phyloP scores from a whole-genome alignment of 2,888 invertebrate species.

The Sipunculus nudus region DNA sequence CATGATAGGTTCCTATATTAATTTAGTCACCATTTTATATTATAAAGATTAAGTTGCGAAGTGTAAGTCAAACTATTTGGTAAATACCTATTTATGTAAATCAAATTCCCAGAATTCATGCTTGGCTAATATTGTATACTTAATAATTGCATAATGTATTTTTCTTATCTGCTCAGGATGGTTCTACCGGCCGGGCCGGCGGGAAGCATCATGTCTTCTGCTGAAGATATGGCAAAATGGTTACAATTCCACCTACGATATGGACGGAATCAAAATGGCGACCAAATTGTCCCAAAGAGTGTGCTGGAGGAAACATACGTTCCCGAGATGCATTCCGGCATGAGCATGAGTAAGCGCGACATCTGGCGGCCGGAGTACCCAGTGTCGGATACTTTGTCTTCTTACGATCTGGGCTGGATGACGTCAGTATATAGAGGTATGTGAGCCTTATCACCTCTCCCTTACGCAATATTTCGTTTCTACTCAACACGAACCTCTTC shows the following conservation, averaged over 20 bases:
- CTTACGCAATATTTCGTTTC: too few species aligned
- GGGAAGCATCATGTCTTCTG: conserved; percentile 50
- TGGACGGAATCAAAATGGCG: conserved; percentile 36
- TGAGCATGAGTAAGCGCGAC: conserved; percentile 13
- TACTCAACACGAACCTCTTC: too few species aligned
- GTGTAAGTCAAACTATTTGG: too few species aligned
- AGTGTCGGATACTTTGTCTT: conserved; percentile 30
- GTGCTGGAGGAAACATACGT: conserved; percentile 28
- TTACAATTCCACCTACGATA: conserved; percentile 41
- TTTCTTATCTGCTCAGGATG: too few species aligned
- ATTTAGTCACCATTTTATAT: too few species aligned
- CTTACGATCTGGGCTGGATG: conserved; percentile 52
- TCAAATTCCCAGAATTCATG: too few species aligned
- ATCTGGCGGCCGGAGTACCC: conserved; percentile 36
- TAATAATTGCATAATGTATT: too few species aligned
- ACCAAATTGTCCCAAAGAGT: conserved; percentile 18
- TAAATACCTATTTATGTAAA: too few species aligned
- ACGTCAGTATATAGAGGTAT: conserved; percentile 50
- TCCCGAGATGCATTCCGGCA: conserved; percentile 13
- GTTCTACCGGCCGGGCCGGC: conserved; percentile 48
- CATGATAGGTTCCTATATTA: too few species aligned
- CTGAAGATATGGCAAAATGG: conserved; percentile 55
- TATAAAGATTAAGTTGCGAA: too few species aligned
- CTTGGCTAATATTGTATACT: too few species aligned
- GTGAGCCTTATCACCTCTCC: not conserved